Percentiles rank a stretch among this genome's conserved stretches.
These are phyloP conservation scores for Merodon equestris DNA, from an alignment of 2,888 invertebrate genomes.

Conservation along the genomic window DNA sequence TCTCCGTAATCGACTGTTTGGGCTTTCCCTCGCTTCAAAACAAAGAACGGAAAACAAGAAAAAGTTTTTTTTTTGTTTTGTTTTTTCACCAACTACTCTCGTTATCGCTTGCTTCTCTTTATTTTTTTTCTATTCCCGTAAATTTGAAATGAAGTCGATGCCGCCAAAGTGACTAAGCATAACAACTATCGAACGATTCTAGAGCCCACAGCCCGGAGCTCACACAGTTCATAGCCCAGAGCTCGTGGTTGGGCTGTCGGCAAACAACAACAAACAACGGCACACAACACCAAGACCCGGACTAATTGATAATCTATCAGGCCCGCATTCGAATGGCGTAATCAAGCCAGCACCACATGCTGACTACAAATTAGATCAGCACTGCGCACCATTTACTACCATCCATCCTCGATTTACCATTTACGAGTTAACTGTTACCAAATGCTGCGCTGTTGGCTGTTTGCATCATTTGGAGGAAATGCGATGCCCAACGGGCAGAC, in stretches of 20 bases:
- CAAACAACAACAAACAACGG: not conserved
- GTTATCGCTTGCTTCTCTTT: slow-evolving; percentile 61
- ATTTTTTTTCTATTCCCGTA: too few species aligned
- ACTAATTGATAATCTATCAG: slow-evolving; percentile 67
- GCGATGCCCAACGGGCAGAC: slow-evolving; percentile 63
- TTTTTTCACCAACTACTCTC: slow-evolving; percentile 24
- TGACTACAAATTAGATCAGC: slow-evolving; percentile 61
- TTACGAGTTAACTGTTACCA: slow-evolving; percentile 44
- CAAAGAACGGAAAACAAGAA: slow-evolving; percentile 18
- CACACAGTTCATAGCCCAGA: not conserved
- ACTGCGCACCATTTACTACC: slow-evolving; percentile 13
- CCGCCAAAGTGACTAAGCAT: slow-evolving; percentile 50
- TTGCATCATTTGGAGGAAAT: slow-evolving; percentile 56
- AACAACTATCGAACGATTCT: too few species aligned
- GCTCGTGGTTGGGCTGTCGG: too few species aligned
- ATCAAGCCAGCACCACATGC: slow-evolving; percentile 65
- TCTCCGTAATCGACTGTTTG: not conserved
- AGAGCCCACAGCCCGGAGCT: not conserved
- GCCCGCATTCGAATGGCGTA: slow-evolving; percentile 65
- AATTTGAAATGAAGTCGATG: slow-evolving; percentile 46
- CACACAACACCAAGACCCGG: slow-evolving; percentile 30
- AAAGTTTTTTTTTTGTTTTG: slow-evolving; percentile 12
- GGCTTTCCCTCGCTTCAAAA: slow-evolving; percentile 31
- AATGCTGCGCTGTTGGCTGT: slow-evolving; percentile 32
- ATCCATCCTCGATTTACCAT: slow-evolving; percentile 16